Base-by-base conservation (phyloP, 2,113 vertebrate genomes). In the Asarcornis scutulata region DNA sequence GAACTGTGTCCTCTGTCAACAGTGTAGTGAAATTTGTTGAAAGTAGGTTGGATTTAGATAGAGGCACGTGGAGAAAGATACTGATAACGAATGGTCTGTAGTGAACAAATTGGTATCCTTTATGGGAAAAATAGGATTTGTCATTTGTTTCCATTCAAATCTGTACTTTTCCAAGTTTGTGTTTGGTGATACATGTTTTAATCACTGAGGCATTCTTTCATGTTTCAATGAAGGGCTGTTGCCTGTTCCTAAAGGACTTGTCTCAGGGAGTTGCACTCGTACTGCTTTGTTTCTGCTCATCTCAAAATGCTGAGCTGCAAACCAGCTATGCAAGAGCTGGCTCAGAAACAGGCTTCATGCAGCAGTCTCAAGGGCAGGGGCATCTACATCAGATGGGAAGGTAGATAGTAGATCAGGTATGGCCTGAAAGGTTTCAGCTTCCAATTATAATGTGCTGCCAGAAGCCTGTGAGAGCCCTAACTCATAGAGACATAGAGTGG, bases 1-100 rank as follows among this genome's bases (percentile, higher is more conserved):
- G 52, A 88, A 31, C 0, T 0, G 2, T 34, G 4, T 53, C 25
- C 25, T 55, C 13, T 82, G 68, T 42, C 48, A 38, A 21, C 48
- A 55, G 12, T 13, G 6, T 27, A 27, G 27, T 64, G 32, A 68
- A 78, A 21, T 40, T 69, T 29, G 16, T 38, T 60, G 15, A 5
- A 1, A 42, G 10, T 75, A 36, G 42, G 25, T 17, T 80, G 17
- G 32, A 26, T 72, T 89, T 50, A 52, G 17, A 23, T 86, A 59
- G 32, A 64, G 66, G 26, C 20, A 21, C 3, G 4, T 32, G 8
- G 56, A 31, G 7, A 0, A 52, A 40, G 32, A 42, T 14, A 32
- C n/a, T 74, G 7, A 64, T 64, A 78, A 34, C 17, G 67, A 83
- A 40, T 15, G 8, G 11, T 68, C 55, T 68, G 20, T 73, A 71